phyloP scores from a whole-genome alignment of 2,888 invertebrate species.

The Sceliomorpha sp. region DNA sequence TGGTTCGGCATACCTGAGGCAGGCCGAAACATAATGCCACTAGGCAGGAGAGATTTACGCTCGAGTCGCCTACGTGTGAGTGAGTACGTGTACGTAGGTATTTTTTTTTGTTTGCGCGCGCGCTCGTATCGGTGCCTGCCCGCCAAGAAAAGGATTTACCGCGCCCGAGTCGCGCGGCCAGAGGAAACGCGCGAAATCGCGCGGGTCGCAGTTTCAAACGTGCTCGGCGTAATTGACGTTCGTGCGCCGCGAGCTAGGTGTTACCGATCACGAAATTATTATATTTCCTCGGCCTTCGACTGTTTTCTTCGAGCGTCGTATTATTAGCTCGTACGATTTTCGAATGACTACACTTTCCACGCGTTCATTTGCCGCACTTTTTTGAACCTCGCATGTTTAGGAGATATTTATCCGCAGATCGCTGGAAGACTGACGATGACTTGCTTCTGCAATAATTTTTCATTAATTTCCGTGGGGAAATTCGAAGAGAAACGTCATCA shows the following conservation, averaged over 20 bases:
- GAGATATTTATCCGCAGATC: too few species aligned
- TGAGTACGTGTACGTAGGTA: constrained; percentile 1
- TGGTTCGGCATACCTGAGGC: constrained; percentile 27
- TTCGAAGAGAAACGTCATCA: too few species aligned
- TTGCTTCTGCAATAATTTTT: too few species aligned
- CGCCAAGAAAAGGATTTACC: constrained; percentile 34
- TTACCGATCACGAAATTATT: constrained; percentile 45
- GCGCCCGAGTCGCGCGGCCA: constrained; percentile 14
- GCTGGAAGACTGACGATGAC: too few species aligned
- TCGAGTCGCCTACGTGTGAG: constrained; percentile 9
- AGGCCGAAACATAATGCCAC: constrained; percentile 63
- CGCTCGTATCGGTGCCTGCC: constrained; percentile 16
- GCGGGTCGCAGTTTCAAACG: constrained; percentile 34
- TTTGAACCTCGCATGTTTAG: too few species aligned
- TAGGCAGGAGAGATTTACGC: constrained; percentile 67
- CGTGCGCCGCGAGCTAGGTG: constrained; percentile 35
- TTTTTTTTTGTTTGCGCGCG: constrained; percentile 6
- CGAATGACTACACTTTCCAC: constrained; percentile 15
- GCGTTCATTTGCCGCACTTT: not conserved
- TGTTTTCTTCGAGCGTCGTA: constrained; percentile 27
- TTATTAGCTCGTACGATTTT: constrained; percentile 24
- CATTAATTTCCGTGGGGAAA: too few species aligned
- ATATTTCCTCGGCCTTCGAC: constrained; percentile 22
- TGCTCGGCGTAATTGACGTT: constrained; percentile 29
- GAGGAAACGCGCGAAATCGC: constrained; percentile 35